Conservation (phyloP, 64 coral and sea anemone species). For the Montipora foliosa region DNA sequence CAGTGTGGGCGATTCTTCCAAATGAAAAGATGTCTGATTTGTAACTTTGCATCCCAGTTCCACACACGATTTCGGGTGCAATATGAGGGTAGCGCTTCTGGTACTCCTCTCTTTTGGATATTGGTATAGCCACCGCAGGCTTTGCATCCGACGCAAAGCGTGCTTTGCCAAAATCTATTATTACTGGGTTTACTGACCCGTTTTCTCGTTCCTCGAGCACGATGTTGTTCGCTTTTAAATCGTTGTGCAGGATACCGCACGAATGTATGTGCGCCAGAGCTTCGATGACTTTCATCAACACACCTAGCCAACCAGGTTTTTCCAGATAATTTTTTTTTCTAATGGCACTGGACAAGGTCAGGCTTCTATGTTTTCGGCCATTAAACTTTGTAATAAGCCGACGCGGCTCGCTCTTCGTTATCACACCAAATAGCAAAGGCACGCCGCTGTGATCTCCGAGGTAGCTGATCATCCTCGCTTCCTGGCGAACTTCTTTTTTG, state of each 20-base stretch:
- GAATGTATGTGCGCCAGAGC: conserved; percentile 43
- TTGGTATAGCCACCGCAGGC: neutral
- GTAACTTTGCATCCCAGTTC: conserved; percentile 6
- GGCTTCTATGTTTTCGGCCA: conserved; percentile 17
- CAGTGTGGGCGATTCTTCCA: neutral
- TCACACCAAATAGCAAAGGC: conserved; percentile 56
- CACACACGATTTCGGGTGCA: conserved; percentile 29
- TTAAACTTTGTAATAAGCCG: conserved; percentile 64
- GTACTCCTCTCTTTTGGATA: neutral
- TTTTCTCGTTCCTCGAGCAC: conserved; percentile 22
- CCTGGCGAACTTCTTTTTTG: conserved; percentile 51
- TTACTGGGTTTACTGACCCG: conserved; percentile 28
- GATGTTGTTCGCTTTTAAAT: conserved; percentile 67
- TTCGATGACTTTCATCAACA: conserved; percentile 24
- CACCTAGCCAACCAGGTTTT: conserved; percentile 40
- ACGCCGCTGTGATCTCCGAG: conserved; percentile 64
- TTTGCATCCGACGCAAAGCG: conserved; percentile 16
- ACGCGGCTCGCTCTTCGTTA: conserved; percentile 27
- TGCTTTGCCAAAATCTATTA: conserved; percentile 69
- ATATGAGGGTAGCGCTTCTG: conserved; percentile 46
- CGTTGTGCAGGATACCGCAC: conserved; percentile 64
- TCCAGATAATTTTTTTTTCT: conserved; percentile 18
- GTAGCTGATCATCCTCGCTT: conserved; percentile 51
- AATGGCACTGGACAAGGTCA: conserved; percentile 32
- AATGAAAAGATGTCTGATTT: conserved; percentile 21